Conservation (phyloP, 2,888 invertebrate species). For the Rhopalosiphum nymphaeae region DNA sequence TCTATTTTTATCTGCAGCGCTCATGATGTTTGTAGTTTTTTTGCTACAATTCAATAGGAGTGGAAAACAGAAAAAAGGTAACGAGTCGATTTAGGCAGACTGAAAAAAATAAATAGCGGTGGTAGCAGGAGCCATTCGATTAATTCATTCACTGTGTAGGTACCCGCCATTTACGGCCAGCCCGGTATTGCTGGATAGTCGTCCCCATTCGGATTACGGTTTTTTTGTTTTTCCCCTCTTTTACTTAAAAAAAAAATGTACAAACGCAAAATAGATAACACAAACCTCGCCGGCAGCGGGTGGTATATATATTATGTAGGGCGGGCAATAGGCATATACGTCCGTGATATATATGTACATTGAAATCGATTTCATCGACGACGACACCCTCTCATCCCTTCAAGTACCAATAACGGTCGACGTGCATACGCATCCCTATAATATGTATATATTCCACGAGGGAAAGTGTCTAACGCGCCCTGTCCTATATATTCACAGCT, state of each 20-base stretch:
- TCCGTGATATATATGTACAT: background rate
- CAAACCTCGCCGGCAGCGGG: background rate
- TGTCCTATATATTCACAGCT: background rate
- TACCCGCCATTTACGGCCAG: background rate
- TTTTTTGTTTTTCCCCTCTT: background rate
- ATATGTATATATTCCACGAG: background rate
- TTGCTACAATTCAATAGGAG: background rate
- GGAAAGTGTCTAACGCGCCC: background rate
- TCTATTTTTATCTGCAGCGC: background rate
- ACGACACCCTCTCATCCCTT: background rate
- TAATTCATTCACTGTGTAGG: background rate
- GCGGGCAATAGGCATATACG: background rate
- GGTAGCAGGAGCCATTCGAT: background rate
- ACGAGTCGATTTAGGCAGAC: background rate
- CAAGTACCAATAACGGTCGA: background rate
- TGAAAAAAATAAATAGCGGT: background rate
- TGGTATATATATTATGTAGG: background rate
- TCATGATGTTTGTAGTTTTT: background rate
- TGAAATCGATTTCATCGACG: slow-evolving; percentile 20
- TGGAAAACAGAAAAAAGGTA: background rate
- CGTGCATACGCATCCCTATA: background rate
- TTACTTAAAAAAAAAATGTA: background rate
- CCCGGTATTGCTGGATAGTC: background rate
- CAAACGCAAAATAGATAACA: background rate
- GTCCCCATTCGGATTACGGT: background rate